Evolutionary conservation across 2,113 vertebrate species (phyloP), one percentile per base, ranked within the genome.

Genomic region (Lepus americanus): DNA sequence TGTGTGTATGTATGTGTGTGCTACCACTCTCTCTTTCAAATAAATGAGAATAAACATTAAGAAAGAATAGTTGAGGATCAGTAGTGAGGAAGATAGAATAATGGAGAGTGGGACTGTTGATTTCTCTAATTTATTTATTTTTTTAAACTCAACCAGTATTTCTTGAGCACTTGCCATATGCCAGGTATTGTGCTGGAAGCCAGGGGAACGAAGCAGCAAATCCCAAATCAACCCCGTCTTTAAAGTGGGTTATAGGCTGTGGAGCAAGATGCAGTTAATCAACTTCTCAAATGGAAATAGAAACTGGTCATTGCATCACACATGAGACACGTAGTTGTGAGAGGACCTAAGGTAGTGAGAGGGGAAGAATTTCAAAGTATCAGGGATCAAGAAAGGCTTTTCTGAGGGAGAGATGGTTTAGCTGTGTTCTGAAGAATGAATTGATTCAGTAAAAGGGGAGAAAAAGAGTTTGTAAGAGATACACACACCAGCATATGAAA

Each of bases 51-150:
- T 20, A 59, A 19, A 6, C 55, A 59, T 59, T 59, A 59, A 59
- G 19, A 19, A 49, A 92, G 7, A 51, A 61, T 8, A 33, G 22
- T 29, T 84, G 27, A 83, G 19, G 29, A 9, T 23, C 23, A 76
- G 31, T 61, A 63, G 3, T 25, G n/a, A 92, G 90, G 67, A 84
- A 8, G 19, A 33, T 89, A 90, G 80, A 23, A 55, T 36, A 78
- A 87, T 1, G 16, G 39, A 72, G 27, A 69, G 11, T 44, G 3
- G 4, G 55, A 33, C 20, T 91, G 13, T 51, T 78, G 23, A 5
- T 59, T 89, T 94, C 23, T 92, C 61, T 80, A 69, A 66, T 27
- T 93, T 85, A 33, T 72, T 80, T 92, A 6, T 39, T 44, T 44
- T 44, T 5, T 88, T 90, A 19, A 55, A 29, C 33, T 92, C 27